Evolutionary conservation across 2,113 vertebrate genomes (phyloP).

Genomic region (Eubucco bourcierii): DNA sequence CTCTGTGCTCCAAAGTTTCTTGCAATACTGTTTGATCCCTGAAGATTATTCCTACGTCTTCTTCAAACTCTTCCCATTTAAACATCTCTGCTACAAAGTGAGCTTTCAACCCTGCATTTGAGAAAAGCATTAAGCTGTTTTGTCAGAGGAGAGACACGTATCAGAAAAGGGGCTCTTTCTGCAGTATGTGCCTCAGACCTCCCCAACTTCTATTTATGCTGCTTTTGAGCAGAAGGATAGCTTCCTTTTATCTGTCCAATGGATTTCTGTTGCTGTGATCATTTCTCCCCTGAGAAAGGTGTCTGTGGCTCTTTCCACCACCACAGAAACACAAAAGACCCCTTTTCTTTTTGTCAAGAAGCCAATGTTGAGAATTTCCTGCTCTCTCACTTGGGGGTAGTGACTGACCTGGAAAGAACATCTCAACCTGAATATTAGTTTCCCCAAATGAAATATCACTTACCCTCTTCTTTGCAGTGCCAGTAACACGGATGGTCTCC

Average conservation of each 20-base stretch:
- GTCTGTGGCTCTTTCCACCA: neutral
- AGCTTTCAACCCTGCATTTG: conserved; percentile 38
- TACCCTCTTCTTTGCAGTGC: conserved; percentile 40
- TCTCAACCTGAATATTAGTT: conserved; percentile 39
- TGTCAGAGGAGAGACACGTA: neutral
- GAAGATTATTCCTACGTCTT: conserved; percentile 36
- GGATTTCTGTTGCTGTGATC: conserved; percentile 33
- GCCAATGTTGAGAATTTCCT: conserved; percentile 17
- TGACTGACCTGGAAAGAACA: conserved; percentile 37
- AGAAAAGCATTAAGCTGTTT: conserved; percentile 36
- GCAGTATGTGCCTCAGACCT: conserved; percentile 9
- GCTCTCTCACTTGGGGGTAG: conserved; percentile 46
- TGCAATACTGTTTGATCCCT: neutral
- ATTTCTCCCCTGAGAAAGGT: neutral
- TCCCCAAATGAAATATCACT: conserved; percentile 52
- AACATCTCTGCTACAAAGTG: conserved; percentile 28
- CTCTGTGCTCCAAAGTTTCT: conserved; percentile 20
- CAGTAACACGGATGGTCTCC: conserved; percentile 17
- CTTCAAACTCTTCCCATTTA: conserved; percentile 27
- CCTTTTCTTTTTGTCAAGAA: neutral
- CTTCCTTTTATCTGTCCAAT: conserved; percentile 45
- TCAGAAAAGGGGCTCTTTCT: conserved; percentile 14
- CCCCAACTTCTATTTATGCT: conserved; percentile 33
- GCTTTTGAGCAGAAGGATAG: conserved; percentile 3
- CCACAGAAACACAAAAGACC: neutral